These are phyloP conservation scores for Vanessa cardui DNA, from an alignment of 2,888 invertebrate genomes.

Conservation along the genomic window DNA sequence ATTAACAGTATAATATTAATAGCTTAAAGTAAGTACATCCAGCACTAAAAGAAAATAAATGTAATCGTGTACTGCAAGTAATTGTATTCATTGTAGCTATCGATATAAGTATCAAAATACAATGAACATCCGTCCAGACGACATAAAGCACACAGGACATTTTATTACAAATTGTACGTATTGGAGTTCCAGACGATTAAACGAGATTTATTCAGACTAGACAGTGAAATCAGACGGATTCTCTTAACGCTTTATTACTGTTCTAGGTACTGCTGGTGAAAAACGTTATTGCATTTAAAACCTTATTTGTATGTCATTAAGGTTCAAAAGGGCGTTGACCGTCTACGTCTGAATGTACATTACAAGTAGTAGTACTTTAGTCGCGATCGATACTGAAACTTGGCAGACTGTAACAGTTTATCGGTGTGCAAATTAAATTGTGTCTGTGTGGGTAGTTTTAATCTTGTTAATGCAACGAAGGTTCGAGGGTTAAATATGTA, in stretches of 20 bases:
- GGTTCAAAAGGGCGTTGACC: slow-evolving; percentile 21
- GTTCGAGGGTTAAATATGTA: neutral
- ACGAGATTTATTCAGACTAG: slow-evolving; percentile 43
- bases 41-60: too few relatives aligned
- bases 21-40: too few relatives aligned
- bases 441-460: slow-evolving; percentile 15
- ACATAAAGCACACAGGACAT: neutral
- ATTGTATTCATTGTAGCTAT: neutral
- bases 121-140: neutral
- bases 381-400: slow-evolving; percentile 41
- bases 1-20: too few relatives aligned
- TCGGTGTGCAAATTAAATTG: slow-evolving; percentile 15
- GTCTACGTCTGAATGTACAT: neutral
- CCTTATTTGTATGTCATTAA: neutral
- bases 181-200: slow-evolving; percentile 32
- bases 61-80: neutral
- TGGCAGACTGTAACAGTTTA: slow-evolving; percentile 12
- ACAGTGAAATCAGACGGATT: slow-evolving; percentile 42
- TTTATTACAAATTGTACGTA: slow-evolving; percentile 25
- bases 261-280: slow-evolving; percentile 2
- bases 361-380: slow-evolving; percentile 37
- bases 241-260: slow-evolving; percentile 28
- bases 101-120: neutral
- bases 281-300: neutral
- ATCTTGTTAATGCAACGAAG: neutral